Percentiles rank a stretch among this genome's conserved stretches.
Conservation (phyloP, 1,140 invertebrate species). For the Danaus plexippus region DNA sequence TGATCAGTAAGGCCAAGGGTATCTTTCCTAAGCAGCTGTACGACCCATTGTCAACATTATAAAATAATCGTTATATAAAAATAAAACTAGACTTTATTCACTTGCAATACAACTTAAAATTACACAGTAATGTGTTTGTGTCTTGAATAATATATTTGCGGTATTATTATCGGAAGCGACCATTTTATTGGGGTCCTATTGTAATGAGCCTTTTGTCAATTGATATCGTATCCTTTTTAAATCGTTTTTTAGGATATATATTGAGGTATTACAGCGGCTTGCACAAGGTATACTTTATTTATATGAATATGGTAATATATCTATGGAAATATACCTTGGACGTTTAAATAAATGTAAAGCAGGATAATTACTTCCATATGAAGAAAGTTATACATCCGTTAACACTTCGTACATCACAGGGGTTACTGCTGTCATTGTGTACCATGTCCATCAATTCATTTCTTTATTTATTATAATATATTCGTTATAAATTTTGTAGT, state of each 20-base stretch:
- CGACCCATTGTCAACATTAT: slow-evolving; percentile 36
- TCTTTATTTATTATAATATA: no score
- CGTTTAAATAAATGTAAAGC: no score
- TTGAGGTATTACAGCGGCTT: neutral
- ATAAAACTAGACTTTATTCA: slow-evolving; percentile 9
- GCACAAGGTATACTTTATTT: neutral
- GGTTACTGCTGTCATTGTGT: no score
- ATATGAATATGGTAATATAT: neutral
- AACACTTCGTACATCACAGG: no score
- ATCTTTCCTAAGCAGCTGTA: slow-evolving; percentile 42
- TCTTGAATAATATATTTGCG: slow-evolving; percentile 10
- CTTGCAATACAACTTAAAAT: neutral
- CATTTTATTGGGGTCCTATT: slow-evolving; percentile 32
- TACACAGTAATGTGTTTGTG: neutral
- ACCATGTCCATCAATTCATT: no score
- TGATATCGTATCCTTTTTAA: slow-evolving; percentile 5
- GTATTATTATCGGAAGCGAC: slow-evolving; percentile 30
- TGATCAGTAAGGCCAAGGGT: slow-evolving; percentile 37
- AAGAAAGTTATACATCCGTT: no score
- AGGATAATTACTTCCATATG: no score
- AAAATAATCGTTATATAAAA: slow-evolving; percentile 18
- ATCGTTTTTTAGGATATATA: neutral
- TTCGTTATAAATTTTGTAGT: no score
- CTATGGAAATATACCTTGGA: no score
- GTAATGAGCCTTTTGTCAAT: slow-evolving; percentile 17